Conservation (phyloP, 2,888 invertebrate genomes). For the Polyommatus icarus region DNA sequence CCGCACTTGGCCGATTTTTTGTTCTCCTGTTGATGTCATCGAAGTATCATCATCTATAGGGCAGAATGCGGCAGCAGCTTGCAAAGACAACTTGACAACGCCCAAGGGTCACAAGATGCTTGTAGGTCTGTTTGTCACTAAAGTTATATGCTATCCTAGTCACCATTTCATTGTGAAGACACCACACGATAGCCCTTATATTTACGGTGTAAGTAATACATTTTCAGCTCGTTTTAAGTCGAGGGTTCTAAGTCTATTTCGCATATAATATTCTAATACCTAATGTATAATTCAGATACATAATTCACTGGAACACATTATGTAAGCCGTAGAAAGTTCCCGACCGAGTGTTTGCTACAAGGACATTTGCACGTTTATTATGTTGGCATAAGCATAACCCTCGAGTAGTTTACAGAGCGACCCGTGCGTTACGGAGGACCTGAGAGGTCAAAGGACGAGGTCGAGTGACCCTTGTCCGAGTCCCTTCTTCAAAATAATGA, state of each 20-base stretch:
- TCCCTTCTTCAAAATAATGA: background rate
- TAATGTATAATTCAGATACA: background rate
- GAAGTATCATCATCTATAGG: too few relatives aligned
- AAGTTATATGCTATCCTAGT: too few relatives aligned
- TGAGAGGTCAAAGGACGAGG: slow-evolving; percentile 3
- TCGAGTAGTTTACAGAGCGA: background rate
- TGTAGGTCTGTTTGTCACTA: too few relatives aligned
- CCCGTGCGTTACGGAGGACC: background rate
- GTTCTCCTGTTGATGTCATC: too few relatives aligned
- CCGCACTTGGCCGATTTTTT: too few relatives aligned
- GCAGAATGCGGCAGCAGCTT: too few relatives aligned
- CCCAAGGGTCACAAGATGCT: too few relatives aligned
- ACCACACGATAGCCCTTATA: too few relatives aligned
- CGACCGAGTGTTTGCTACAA: background rate
- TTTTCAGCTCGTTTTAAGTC: too few relatives aligned
- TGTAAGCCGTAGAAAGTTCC: background rate
- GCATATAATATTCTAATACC: background rate
- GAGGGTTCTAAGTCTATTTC: background rate
- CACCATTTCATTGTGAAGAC: too few relatives aligned
- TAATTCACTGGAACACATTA: background rate
- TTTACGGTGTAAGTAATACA: too few relatives aligned
- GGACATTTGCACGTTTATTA: background rate
- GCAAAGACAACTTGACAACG: too few relatives aligned
- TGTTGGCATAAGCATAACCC: background rate
- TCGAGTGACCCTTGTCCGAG: background rate